These are phyloP conservation scores for Eulimnadia texana DNA, from an alignment of 1,140 invertebrate genomes.

Conservation along the genomic window DNA sequence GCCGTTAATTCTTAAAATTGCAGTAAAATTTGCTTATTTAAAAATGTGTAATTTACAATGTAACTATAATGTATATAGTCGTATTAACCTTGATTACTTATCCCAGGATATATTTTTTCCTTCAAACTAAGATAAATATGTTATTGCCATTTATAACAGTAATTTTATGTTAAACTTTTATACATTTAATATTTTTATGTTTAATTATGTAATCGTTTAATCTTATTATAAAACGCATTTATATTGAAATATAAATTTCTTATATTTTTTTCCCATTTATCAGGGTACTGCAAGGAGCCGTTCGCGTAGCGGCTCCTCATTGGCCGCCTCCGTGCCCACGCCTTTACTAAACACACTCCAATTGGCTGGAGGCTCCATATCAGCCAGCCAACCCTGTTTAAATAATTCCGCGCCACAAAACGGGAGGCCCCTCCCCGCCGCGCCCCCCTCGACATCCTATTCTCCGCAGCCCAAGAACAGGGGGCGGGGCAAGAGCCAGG, in stretches of 20 bases:
- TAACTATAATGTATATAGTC: too few species aligned
- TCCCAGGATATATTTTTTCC: too few species aligned
- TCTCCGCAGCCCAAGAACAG: not conserved
- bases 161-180: too few species aligned
- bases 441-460: not conserved
- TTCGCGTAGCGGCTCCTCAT: slow-evolving; percentile 31
- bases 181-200: not conserved
- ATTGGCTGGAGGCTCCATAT: not conserved
- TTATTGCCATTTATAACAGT: too few species aligned
- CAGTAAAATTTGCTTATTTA: too few species aligned
- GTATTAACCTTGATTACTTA: too few species aligned
- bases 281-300: slow-evolving; percentile 32
- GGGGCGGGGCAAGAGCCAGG: not conserved
- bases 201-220: not conserved
- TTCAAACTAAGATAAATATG: too few species aligned
- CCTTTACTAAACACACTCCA: not conserved
- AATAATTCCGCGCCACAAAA: not conserved
- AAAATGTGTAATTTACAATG: too few species aligned
- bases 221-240: not conserved
- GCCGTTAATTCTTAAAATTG: too few species aligned
- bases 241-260: slow-evolving; percentile 25
- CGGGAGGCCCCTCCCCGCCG: not conserved
- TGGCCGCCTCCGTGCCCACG: not conserved
- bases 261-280: slow-evolving; percentile 14
- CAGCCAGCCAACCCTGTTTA: not conserved